Base-by-base conservation (phyloP, 2,113 vertebrate species). In the Eira barbara region DNA sequence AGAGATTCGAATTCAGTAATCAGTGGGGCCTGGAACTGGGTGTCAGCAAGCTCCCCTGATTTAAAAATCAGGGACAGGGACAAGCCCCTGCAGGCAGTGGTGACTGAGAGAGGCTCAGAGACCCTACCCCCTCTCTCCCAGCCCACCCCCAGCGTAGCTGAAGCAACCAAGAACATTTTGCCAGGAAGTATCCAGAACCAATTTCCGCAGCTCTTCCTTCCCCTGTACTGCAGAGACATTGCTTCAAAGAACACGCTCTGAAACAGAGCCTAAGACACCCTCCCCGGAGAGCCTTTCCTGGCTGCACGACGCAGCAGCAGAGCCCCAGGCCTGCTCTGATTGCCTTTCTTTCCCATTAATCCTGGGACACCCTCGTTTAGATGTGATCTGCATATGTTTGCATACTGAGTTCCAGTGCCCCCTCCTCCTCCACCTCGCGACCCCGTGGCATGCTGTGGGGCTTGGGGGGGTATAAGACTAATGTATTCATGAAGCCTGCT, bases 171-270 rank as follows among this genome's bases (percentile, higher is more conserved):
- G 86, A 94, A 92, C 97, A 83, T 80, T 89, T 96, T 85, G 84
- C 69, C 97, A 89, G 97, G 96, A 97, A 98, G 89, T 90, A 97
- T 96, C 92, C 97, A 97, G 90, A 97, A 96, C 97, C 61, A 52
- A 95, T 98, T 98, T 98, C 97, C 47, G 71, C 90, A 92, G 92
- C 78, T 93, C 84, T 97, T 97, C 92, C 97, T 97, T 98, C 96
- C 98, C 95, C 94, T 80, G 67, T 91, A 73, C 96, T 55, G 86
- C 29, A 0, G 92, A 92, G 95, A 85, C 76, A 39, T 93, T 85
- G 97, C 95, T 96, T 97, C 97, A 98, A 95, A 97, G 92, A 79
- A 65, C 95, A 86, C 0, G 21, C 73, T 94, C 84, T 20, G 61
- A 92, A 96, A 89, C 80, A n/a, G 92, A n/a, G 93, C 88, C 31